These are phyloP conservation scores for Drosophila suzukii DNA, from an alignment of 1,140 invertebrate species.

Conservation along the genomic window DNA sequence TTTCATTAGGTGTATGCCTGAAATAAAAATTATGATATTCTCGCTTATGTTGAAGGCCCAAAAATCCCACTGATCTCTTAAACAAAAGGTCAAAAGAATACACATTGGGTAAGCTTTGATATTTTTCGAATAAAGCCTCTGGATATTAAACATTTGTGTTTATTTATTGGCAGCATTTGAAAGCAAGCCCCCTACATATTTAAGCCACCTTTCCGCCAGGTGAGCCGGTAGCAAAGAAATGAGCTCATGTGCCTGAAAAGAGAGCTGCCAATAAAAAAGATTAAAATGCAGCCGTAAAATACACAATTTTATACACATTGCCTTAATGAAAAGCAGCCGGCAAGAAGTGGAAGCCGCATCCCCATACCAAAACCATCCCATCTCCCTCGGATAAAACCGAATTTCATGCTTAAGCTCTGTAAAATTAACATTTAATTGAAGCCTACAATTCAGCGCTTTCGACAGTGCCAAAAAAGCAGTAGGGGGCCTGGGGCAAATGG, in stretches of 20 bases:
- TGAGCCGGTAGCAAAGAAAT: conserved; percentile 16
- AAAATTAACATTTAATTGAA: conserved; percentile 84
- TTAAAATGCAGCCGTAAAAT: conserved; percentile 78
- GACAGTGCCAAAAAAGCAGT: conserved; percentile 37
- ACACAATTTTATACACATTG: conserved; percentile 70
- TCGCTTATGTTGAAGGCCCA: not conserved
- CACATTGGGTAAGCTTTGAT: not conserved
- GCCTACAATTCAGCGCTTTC: conserved; percentile 74
- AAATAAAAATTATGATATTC: not conserved
- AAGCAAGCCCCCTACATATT: conserved; percentile 22
- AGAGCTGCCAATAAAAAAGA: conserved; percentile 68
- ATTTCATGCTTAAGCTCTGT: conserved; percentile 83
- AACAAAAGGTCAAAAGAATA: not conserved
- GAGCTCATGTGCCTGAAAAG: conserved; percentile 22
- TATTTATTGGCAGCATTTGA: conserved; percentile 12
- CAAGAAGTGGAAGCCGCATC: conserved; percentile 1
- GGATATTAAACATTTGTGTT: conserved; percentile 9
- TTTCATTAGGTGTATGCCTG: not conserved
- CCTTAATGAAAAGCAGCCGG: conserved; percentile 69
- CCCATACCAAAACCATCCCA: conserved; percentile 1
- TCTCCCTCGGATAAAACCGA: conserved; percentile 44
- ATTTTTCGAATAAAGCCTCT: not conserved
- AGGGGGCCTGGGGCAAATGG: not conserved
- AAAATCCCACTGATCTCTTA: not conserved
- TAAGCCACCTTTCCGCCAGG: conserved; percentile 14